Conservation (phyloP, 2,888 invertebrate species). For the Mesorhabditis belari region DNA sequence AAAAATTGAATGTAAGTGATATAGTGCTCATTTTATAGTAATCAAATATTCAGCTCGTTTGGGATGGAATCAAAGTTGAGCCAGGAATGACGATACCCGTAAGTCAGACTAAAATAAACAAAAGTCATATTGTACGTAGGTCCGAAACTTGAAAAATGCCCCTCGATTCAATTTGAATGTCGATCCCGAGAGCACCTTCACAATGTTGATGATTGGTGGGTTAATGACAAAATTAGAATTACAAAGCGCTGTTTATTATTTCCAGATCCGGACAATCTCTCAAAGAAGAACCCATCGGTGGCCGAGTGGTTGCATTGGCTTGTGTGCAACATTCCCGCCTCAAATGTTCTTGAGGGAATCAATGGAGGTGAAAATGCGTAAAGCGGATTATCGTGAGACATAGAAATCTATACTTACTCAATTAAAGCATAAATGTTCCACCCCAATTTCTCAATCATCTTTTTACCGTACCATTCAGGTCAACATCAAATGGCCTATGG, state of each 20-base stretch:
- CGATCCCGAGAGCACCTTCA: constrained; percentile 51
- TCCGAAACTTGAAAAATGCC: constrained; percentile 49
- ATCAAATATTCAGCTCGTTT: constrained; percentile 39
- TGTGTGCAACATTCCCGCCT: constrained; percentile 51
- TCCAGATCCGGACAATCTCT: constrained; percentile 53
- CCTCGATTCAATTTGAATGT: constrained; percentile 46
- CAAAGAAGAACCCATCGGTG: constrained; percentile 51
- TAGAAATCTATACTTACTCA: too few relatives aligned
- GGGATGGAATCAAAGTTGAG: constrained; percentile 50
- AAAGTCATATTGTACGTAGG: too few relatives aligned
- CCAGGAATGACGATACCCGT: constrained; percentile 47
- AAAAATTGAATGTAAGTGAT: constrained; percentile 28
- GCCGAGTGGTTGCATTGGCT: constrained; percentile 54
- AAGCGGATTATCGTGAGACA: background rate
- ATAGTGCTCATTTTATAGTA: too few relatives aligned
- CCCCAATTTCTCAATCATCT: too few relatives aligned
- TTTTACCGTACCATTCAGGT: too few relatives aligned
- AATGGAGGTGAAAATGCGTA: constrained; percentile 41
- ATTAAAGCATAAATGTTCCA: too few relatives aligned
- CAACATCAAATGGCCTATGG: constrained; percentile 53
- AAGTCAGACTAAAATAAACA: too few relatives aligned
- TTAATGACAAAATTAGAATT: too few relatives aligned
- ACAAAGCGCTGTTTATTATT: too few relatives aligned
- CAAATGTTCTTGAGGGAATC: constrained; percentile 52
- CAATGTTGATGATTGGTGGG: constrained; percentile 52